These are phyloP conservation scores for Notospermus geniculatus DNA, from an alignment of 1,140 invertebrate species.

Conservation along the genomic window DNA sequence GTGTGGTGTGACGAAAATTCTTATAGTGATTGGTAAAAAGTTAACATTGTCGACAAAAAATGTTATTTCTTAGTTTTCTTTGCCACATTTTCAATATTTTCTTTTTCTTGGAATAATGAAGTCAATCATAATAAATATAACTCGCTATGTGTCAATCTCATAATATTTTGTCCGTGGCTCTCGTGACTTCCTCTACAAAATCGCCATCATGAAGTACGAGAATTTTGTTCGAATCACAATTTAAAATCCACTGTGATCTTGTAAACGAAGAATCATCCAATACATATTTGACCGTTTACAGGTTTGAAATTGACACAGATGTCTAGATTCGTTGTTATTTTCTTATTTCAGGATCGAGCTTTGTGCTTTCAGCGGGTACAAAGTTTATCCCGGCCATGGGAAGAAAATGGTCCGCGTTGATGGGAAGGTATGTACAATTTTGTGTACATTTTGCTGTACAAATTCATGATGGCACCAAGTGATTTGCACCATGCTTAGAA, in stretches of 20 bases:
- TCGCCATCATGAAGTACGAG: slow-evolving; percentile 29
- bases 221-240: background rate
- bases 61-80: no score
- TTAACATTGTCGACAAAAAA: no score
- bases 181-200: slow-evolving; percentile 26
- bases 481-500: no score
- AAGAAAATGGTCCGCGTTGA: slow-evolving; percentile 98
- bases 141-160: no score
- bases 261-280: slow-evolving; percentile 31
- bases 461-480: no score
- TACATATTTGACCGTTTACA: no score
- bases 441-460: no score
- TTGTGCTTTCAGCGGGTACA: slow-evolving; percentile 97
- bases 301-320: background rate
- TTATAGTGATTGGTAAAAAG: no score
- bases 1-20: no score
- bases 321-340: slow-evolving; percentile 19
- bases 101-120: no score
- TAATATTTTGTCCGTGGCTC: slow-evolving; percentile 22
- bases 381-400: slow-evolving; percentile 99
- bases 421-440: slow-evolving; percentile 78
- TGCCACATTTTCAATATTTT: no score
- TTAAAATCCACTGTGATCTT: background rate
- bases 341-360: slow-evolving; percentile 90
- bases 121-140: no score